Base-by-base conservation (phyloP, 2,113 vertebrate genomes). In the Plectropomus leopardus region DNA sequence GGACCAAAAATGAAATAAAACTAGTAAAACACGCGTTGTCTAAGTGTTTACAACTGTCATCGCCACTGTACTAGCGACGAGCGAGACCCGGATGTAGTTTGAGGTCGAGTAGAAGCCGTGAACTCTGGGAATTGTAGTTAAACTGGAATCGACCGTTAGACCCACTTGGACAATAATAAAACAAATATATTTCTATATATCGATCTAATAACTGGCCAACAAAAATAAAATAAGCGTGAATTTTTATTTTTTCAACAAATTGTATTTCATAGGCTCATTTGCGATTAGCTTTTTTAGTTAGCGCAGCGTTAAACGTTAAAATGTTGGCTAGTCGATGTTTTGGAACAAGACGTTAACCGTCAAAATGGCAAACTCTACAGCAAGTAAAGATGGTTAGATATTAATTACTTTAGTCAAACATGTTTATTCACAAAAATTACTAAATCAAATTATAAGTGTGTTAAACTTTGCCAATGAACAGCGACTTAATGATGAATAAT, bases 91-190 rank as follows among this genome's bases (percentile, higher is more conserved):
- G 87, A 89, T 44, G 85, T 59, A 76, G 53, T 61, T 47, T 4
- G 6, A 34, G 5, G 28, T 45, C 30, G 23, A 6, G 13, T 0
- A 36, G 24, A 15, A 0, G 54, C 11, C 51, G 1, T 0, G 86
- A 34, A 78, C 5, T 63, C 45, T 91, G 90, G 92, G 86, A 86
- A 45, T 0, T 85, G 88, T 76, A 85, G 92, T 91, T 45, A 21
- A 0, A 16, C 5, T 16, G 5, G n/a, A 1, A 5, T 23, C 0
- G 7, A 14, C 15, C 1, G 15, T 63, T 21, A 4, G 7, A 17
- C 2, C 24, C 24, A 32, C 16, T 13, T 23, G 50, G 1, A 4
- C 13, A 28, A 14, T 45, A 3, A 45, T 15, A 45, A 45, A 30
- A 19, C 51, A 3, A 30, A 17, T 15, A 16, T 26, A 7, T 17